A percentile compares a stretch with the other conserved stretches of the same genome.
Conservation (phyloP, 2,113 vertebrate species). For the Leucoraja erinaceus region DNA sequence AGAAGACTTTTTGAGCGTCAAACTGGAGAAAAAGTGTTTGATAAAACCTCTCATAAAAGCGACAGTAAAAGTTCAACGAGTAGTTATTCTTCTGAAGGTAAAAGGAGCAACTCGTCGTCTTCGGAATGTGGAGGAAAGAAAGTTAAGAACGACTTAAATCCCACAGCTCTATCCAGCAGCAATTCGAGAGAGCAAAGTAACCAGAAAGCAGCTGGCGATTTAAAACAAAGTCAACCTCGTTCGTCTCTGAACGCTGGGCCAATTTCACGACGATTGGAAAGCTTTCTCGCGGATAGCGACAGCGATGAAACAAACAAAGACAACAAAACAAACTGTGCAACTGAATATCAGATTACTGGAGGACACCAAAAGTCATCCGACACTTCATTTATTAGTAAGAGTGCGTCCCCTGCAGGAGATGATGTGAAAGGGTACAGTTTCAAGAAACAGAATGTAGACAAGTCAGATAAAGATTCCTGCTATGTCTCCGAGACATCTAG, state of each 20-base stretch:
- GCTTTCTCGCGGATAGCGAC: constrained; percentile 68
- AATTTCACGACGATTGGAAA: constrained; percentile 75
- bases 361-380: constrained; percentile 34
- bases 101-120: constrained; percentile 39
- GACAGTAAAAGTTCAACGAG: constrained; percentile 55
- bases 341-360: not conserved
- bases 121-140: constrained; percentile 28
- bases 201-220: constrained; percentile 48
- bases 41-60: constrained; percentile 64
- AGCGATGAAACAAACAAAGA: constrained; percentile 57
- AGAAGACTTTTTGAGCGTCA: constrained; percentile 83
- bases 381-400: constrained; percentile 40
- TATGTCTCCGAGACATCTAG: not conserved
- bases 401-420: constrained; percentile 49
- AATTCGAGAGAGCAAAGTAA: not conserved
- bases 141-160: not conserved
- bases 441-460: constrained; percentile 45
- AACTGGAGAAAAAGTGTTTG: constrained; percentile 64
- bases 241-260: constrained; percentile 75
- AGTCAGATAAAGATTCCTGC: not conserved
- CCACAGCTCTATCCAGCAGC: not conserved
- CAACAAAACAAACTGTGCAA: constrained; percentile 44
- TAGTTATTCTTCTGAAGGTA: constrained; percentile 51
- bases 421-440: constrained; percentile 47
- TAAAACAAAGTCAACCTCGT: constrained; percentile 47